These are phyloP conservation scores for Platichthys stellatus DNA, from an alignment of 2,113 vertebrate genomes.

Conservation along the genomic window DNA sequence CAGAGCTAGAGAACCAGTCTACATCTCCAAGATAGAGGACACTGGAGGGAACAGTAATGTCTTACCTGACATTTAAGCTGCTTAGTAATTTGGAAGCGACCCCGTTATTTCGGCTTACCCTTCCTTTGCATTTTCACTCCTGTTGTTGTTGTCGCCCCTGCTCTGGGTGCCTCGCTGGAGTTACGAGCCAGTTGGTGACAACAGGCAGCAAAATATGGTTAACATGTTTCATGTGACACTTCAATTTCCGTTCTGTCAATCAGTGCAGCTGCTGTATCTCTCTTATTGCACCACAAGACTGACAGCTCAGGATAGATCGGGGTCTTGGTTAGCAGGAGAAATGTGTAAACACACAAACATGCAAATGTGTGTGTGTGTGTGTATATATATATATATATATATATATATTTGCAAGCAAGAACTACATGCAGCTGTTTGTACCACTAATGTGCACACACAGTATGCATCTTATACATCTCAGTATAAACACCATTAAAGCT, in stretches of 20 bases:
- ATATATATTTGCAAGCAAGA: conserved; percentile 1
- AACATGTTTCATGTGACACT: conserved; percentile 79
- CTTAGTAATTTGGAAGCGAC: conserved; percentile 33
- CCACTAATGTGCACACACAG: neutral
- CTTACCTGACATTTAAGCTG: conserved; percentile 29
- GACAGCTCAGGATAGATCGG: conserved; percentile 56
- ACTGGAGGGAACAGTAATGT: neutral
- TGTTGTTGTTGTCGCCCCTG: conserved; percentile 41
- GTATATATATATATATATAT: neutral
- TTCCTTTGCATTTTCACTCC: conserved; percentile 1
- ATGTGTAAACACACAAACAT: conserved; percentile 44
- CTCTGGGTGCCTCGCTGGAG: conserved; percentile 34
- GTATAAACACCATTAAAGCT: neutral
- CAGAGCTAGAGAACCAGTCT: neutral
- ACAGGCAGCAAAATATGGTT: conserved; percentile 66
- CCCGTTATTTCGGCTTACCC: conserved; percentile 21
- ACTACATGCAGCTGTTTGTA: neutral
- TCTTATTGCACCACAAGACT: conserved; percentile 42
- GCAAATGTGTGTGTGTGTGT: conserved; percentile 23
- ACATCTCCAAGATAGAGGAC: conserved; percentile 34
- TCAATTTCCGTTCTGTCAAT: conserved; percentile 80
- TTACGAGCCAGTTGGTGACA: conserved; percentile 53
- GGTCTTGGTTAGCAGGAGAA: conserved; percentile 36
- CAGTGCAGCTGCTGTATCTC: conserved; percentile 59
- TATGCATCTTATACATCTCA: neutral